Evolutionary conservation across 2,888 invertebrate genomes (phyloP).

Genomic region (Aspidapion aeneum): DNA sequence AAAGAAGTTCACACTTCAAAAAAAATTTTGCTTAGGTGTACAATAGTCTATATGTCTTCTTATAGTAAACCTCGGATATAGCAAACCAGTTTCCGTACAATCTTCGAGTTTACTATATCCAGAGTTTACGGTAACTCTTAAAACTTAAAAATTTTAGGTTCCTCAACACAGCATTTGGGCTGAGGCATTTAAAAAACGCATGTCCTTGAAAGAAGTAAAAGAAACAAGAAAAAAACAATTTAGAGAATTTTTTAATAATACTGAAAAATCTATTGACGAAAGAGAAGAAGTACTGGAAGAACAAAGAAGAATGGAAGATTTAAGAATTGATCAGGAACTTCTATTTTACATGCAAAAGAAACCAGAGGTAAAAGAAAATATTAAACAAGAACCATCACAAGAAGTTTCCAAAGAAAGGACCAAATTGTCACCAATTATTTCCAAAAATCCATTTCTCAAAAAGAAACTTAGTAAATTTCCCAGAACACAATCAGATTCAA

Average conservation of each 20-base stretch:
- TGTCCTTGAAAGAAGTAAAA: conserved; percentile 25
- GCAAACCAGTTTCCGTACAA: no score
- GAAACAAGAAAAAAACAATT: conserved; percentile 15
- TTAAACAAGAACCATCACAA: conserved; percentile 28
- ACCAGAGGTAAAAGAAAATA: not conserved
- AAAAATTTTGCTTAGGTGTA: no score
- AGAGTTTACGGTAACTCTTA: no score
- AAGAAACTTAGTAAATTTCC: conserved; percentile 54
- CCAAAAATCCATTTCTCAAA: conserved; percentile 43
- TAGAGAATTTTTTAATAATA: conserved; percentile 16
- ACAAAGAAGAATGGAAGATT: conserved; percentile 25
- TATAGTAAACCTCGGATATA: no score
- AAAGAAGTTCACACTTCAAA: no score
- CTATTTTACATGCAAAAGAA: conserved; percentile 20
- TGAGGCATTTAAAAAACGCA: conserved; percentile 25
- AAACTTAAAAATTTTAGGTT: conserved; percentile 15
- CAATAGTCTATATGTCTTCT: no score
- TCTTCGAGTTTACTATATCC: no score
- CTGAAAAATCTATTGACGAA: not conserved
- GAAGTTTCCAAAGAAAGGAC: conserved; percentile 32
- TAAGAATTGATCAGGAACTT: conserved; percentile 25
- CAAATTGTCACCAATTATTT: conserved; percentile 47
- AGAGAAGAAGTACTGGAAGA: no score
- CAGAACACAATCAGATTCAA: conserved; percentile 47
- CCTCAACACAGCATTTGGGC: conserved; percentile 33